Evolutionary conservation across 2,113 vertebrate species (phyloP).

Genomic region (Thymallus thymallus): DNA sequence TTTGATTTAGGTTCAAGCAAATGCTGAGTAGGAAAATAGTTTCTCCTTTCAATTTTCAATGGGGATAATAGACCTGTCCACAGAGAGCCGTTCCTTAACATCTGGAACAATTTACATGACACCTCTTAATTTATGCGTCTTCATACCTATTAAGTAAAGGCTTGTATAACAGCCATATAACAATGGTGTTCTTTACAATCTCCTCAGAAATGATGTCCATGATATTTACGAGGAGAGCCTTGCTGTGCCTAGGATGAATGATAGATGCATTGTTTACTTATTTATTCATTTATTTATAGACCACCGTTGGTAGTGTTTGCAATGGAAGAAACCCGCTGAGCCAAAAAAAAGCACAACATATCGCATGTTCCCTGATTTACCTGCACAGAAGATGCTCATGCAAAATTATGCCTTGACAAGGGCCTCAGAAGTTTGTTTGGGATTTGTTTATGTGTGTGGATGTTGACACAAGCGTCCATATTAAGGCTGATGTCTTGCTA

Average conservation of each 20-base stretch:
- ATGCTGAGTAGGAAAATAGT: constrained; percentile 8
- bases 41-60: constrained; percentile 5
- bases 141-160: constrained; percentile 35
- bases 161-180: constrained; percentile 24
- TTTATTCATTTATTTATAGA: constrained; percentile 51
- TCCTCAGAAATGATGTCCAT: constrained; percentile 33
- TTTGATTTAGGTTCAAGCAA: constrained; percentile 31
- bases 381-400: constrained; percentile 17
- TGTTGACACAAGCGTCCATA: constrained; percentile 19
- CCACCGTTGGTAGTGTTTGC: constrained; percentile 18
- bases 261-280: constrained; percentile 29
- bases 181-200: constrained; percentile 43
- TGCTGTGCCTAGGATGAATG: constrained; percentile 24
- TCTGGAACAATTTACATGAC: constrained; percentile 36
- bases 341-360: constrained; percentile 13
- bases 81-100: constrained; percentile 31
- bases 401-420: constrained; percentile 15
- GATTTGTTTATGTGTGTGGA: constrained; percentile 26
- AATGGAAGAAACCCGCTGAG: constrained; percentile 1
- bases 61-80: constrained; percentile 18
- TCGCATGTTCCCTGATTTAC: constrained; percentile 22
- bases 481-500: neutral
- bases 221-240: constrained; percentile 49
- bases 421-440: neutral
- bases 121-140: constrained; percentile 15